Base-by-base conservation (phyloP, 2,113 vertebrate genomes). In the Stictonetta naevosa region DNA sequence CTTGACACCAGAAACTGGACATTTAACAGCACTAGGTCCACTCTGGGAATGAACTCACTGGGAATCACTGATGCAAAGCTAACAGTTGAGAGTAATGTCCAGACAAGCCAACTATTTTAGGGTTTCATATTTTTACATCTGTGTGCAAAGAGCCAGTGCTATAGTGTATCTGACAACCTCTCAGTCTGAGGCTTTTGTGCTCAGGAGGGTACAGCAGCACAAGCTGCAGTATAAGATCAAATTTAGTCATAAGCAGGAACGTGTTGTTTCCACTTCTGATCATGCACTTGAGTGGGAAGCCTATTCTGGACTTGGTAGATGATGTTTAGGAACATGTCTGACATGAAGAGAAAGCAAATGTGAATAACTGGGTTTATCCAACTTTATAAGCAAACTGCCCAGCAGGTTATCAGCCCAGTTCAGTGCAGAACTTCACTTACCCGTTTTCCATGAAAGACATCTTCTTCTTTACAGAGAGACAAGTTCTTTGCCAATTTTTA, bases 1-100 rank as follows among this genome's bases (percentile, higher is more conserved):
- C 93, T 95, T 95, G 71, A 63, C 79, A 92, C 56, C n/a, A 95
- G 88, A 92, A 93, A 56, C 33, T 68, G 40, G 66, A 91, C 63
- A 19, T 94, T 77, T 90, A 83, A 72, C 72, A 94, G 76, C n/a
- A 56, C 44, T 66, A 58, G 4, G 40, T 86, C 89, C 63, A 38
- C 55, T 21, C 8, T 83, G 52, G 82, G 92, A 96, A 88, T 90
- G 33, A 95, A 64, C 76, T 95, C 67, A 74, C 79, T 92, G 86
- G 29, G 76, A 93, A 63, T 80, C 92, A 75, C 42, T 80, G 76
- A 83, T 68, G 79, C 81, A 95, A 91, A 93, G 40, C 74, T 68
- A 55, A 86, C 93, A 16, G 20, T 90, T 93, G 82, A 84, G 42
- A 82, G 29, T 82, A 73, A 75, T n/a, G 69, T 80, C 28, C 38